Evolutionary conservation across 2,797 vertebrate species (phyloP).

Genomic region (Aeoliscus strigatus): DNA sequence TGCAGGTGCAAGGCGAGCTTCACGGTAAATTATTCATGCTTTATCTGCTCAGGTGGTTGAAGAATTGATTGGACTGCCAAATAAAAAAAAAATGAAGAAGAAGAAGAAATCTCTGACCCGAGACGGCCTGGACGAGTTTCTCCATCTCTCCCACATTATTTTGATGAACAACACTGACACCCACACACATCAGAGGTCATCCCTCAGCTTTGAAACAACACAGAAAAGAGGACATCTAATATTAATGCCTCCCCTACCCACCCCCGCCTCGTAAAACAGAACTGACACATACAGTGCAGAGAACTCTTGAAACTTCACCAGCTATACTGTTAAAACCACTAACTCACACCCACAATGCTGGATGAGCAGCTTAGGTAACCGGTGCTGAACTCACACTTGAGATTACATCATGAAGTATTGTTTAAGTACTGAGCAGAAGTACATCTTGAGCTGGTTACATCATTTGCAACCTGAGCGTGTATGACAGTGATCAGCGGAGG

Average conservation of each 20-base stretch:
- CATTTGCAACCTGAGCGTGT: no score
- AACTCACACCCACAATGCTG: conserved; percentile 8
- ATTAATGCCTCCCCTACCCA: conserved; percentile 50
- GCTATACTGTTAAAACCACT: conserved; percentile 31
- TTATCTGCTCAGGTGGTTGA: conserved; percentile 13
- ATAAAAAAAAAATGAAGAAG: conserved; percentile 25
- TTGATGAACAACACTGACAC: conserved; percentile 53
- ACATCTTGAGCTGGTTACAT: no score
- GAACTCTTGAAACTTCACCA: conserved; percentile 58
- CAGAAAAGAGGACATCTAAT: conserved; percentile 58
- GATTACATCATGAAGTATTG: conserved; percentile 1
- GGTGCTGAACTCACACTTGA: conserved; percentile 4
- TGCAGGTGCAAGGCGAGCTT: conserved; percentile 28
- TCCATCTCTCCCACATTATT: conserved; percentile 40
- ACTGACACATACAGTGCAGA: conserved; percentile 41
- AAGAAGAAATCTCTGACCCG: conserved; percentile 33
- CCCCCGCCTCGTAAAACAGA: conserved; percentile 22
- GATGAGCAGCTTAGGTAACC: conserved; percentile 19
- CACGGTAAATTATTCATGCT: conserved; percentile 35
- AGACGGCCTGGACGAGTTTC: conserved; percentile 21
- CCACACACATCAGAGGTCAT: conserved; percentile 40
- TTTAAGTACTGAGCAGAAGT: conserved; percentile 2
- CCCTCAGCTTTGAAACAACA: conserved; percentile 40
- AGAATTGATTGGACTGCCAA: conserved; percentile 19
- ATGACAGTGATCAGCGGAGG: no score